Evolutionary conservation across 2,888 invertebrate species (phyloP), one percentile per base, ranked within the genome.

Genomic region (Cenopis cana): DNA sequence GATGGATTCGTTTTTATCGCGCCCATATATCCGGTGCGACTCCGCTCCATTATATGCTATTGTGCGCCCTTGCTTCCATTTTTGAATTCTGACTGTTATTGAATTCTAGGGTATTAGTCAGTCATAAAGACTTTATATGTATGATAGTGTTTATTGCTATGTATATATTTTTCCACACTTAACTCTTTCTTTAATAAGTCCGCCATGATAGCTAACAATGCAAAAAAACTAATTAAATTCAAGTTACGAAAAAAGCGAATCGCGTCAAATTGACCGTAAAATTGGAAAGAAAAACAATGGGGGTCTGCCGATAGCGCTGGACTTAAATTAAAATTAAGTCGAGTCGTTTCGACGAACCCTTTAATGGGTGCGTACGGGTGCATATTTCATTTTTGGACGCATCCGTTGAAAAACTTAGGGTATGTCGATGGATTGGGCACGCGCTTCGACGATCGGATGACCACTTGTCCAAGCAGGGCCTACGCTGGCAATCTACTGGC

Each of bases 321-420:
- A 89, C 91, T 91, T 92, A 91, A 93, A 92, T 93, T 92, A 93
- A 92, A 93, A 92, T 93, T 90, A 92, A 92, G 91, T 89, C 91
- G 86, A 86, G 88, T 85, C 85, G 89, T 89, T 91, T 88, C 89
- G 84, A 87, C 86, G 84, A 90, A 92, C 91, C 92, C 92, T 92
- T 93, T 88, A 89, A 78, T 77, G 81, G 69, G 81, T 82, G 85
- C 84, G 79, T 74, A 88, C 84, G 84, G 79, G 61, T 0, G 0
- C 2, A 3, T 4, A 74, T 68, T 76, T 36, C 41, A 57, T n/a
- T n/a, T 29, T 14, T 2, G 9, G n/a, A 55, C 69, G 56, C 56
- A n/a, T n/a, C 14, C 46, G 46, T n/a, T n/a, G n/a, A n/a, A n/a
- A n/a, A n/a, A n/a, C n/a, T n/a, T n/a, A n/a, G n/a, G n/a, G n/a